Base-by-base conservation (phyloP, 2,113 vertebrate genomes). In the Mesoclemmys tuberculata region DNA sequence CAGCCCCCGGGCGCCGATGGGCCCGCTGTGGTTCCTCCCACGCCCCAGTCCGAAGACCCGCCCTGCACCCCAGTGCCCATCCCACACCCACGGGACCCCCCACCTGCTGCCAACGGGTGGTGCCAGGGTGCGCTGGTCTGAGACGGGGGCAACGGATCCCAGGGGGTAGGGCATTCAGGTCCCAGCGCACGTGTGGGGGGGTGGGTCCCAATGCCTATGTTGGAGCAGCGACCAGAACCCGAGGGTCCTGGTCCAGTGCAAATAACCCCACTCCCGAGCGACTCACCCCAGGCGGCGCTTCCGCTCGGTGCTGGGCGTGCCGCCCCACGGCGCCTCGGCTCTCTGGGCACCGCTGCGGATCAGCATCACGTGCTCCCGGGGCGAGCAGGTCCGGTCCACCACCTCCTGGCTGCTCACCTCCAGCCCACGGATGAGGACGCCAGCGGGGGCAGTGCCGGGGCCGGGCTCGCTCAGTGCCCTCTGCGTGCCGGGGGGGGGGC, bases 351-450 rank as follows among this genome's bases (percentile, higher is more conserved):
- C 98, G 0, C 98, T 98, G 56, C 99, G 98, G 54, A 98, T 98
- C 8, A 99, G 98, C 81, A 99, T 98, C 79, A 99, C 99, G 1
- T 99, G 99, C 93, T 99, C 98, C 83, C 98, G 98, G 0, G 99
- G 98, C 1, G 99, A 98, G 93, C 99, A 99, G 0, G 99, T 99
- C 94, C 99, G 98, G 94, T 99, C 99, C 49, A 98, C 99, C 87
- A 99, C 98, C 96, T 99, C 99, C 6, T 99, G 99, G 93, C 99
- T 99, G 98, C 99, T 99, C 96, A 99, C 99, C 93, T 99, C 99
- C 92, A 99, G 98, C 4, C 99, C 99, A 75, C 99, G 96, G 83
- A 99, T 99, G 80, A 99, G 95, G 85, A 99, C 99, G 1, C 98
- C 84, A 0, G 97, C 64, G 77, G 93, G 81, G 19, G 83, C 44